phyloP scores from a whole-genome alignment of 2,113 vertebrate genomes.

The Lethenteron camtschaticum region DNA sequence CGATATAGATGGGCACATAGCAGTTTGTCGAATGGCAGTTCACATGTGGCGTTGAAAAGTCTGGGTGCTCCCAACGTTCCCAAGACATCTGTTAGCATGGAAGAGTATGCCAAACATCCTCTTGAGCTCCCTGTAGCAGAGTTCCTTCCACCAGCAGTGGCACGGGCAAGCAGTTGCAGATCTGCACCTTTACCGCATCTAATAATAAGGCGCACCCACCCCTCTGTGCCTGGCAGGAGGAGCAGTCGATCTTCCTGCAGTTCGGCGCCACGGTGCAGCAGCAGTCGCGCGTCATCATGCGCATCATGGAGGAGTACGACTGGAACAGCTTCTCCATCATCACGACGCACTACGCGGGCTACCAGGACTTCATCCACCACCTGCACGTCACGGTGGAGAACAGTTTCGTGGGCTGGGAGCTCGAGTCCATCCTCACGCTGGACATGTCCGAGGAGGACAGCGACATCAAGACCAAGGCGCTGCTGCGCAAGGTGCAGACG shows the following conservation, averaged over 20 bases:
- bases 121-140: no score
- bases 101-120: no score
- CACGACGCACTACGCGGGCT: conserved; percentile 96
- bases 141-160: no score
- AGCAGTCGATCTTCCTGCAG: conserved; percentile 97
- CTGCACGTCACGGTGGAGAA: conserved; percentile 81
- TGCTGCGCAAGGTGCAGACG: conserved; percentile 92
- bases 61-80: no score
- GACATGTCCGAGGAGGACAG: conserved; percentile 88
- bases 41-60: no score
- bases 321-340: conserved; percentile 99
- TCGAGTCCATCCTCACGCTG: conserved; percentile 81
- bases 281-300: conserved; percentile 89
- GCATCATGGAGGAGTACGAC: conserved; percentile 98
- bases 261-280: conserved; percentile 96
- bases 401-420: conserved; percentile 95
- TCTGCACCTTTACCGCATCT: no score
- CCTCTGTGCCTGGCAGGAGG: conserved; percentile 37
- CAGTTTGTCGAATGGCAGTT: no score
- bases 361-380: conserved; percentile 85
- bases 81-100: no score
- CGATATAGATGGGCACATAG: no score
- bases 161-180: no score
- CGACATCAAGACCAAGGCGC: conserved; percentile 91
- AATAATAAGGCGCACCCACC: no score